Percentiles rank a stretch among this genome's conserved stretches.
Evolutionary conservation across 1,140 invertebrate genomes (phyloP).

Genomic region (Ostrea denselamellosa): DNA sequence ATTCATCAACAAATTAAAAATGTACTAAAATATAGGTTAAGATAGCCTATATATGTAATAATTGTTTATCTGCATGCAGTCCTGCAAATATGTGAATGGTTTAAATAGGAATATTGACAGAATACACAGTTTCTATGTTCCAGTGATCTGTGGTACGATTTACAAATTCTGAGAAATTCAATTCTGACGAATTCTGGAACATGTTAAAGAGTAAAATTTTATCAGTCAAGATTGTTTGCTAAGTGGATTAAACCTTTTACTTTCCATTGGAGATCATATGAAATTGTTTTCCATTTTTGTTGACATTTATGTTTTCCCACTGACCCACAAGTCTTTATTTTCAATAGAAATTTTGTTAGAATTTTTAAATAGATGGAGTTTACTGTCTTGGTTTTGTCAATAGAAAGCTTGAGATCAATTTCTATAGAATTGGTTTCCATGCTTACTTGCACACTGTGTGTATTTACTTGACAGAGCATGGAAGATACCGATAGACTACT

Average conservation of each 20-base stretch:
- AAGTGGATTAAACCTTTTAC: background rate
- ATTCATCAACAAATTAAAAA: no score
- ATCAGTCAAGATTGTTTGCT: constrained; percentile 18
- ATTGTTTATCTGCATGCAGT: no score
- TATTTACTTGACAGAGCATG: constrained; percentile 14
- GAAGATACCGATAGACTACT: background rate
- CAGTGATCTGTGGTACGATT: no score
- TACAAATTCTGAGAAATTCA: background rate
- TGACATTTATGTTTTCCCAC: background rate
- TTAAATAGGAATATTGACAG: no score
- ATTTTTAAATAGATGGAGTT: background rate
- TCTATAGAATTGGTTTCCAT: constrained; percentile 35
- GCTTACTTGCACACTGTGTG: constrained; percentile 16
- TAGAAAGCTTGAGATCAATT: constrained; percentile 4
- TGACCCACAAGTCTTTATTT: constrained; percentile 26
- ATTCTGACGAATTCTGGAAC: background rate
- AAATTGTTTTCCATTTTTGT: background rate
- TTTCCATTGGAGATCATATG: background rate
- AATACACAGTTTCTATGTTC: no score
- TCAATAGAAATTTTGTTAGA: constrained; percentile 6
- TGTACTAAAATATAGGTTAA: no score
- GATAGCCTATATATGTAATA: no score
- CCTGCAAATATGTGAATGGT: no score
- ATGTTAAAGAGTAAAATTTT: background rate
- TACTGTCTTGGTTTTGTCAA: background rate